Evolutionary conservation across 2,888 invertebrate genomes (phyloP).

Genomic region (Neoaliturus tenellus): DNA sequence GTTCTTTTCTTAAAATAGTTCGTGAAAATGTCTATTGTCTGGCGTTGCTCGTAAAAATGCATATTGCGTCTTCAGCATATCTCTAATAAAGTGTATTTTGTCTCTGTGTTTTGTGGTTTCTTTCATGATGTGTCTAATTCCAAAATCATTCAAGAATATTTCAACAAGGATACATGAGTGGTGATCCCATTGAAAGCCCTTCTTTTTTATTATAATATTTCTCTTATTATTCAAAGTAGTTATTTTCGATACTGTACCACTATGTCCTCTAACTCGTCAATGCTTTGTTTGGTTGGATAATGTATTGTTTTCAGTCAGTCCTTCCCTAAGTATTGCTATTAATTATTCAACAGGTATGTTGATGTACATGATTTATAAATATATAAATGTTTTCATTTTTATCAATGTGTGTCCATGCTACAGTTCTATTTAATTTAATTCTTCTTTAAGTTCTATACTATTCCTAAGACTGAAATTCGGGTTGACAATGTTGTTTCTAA

Average conservation of each 20-base stretch:
- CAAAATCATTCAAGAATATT: neutral
- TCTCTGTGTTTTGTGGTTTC: neutral
- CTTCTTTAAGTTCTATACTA: neutral
- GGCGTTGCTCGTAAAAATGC: neutral
- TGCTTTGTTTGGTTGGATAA: neutral
- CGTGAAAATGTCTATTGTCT: neutral
- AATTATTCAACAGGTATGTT: neutral
- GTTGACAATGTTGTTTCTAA: neutral
- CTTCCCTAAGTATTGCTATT: neutral
- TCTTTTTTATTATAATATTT: neutral
- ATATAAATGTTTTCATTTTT: too few species aligned
- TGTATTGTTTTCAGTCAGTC: neutral
- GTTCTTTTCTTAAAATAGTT: neutral
- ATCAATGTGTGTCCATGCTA: neutral
- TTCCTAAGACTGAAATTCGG: neutral
- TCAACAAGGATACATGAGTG: neutral
- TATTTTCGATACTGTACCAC: neutral
- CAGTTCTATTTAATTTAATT: neutral
- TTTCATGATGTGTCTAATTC: neutral
- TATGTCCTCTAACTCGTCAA: neutral
- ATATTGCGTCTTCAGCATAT: slow-evolving; percentile 7
- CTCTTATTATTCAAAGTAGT: slow-evolving; percentile 2
- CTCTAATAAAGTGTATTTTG: neutral
- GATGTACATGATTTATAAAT: slow-evolving; percentile 29
- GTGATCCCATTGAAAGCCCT: neutral